Conservation (phyloP, 2,888 invertebrate genomes). For the Morinoia aosen region DNA sequence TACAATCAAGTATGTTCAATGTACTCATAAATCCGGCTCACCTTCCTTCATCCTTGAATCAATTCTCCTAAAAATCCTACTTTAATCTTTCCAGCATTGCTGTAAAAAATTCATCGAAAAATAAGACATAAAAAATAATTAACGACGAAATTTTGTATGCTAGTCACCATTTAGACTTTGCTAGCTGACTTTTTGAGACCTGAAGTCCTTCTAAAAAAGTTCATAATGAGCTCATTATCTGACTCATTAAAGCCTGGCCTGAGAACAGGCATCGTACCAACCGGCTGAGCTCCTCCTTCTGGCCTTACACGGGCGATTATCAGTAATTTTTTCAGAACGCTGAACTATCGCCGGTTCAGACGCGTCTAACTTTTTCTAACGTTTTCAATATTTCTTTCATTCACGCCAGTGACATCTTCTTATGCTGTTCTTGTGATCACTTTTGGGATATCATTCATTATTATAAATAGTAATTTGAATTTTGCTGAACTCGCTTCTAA, state of each 20-base stretch:
- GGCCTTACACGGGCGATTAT: neutral
- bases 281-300: neutral
- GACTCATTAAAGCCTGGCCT: conserved; percentile 12
- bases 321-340: neutral
- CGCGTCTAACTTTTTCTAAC: neutral
- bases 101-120: neutral
- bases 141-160: neutral
- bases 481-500: neutral
- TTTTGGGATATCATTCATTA: neutral
- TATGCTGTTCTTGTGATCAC: neutral
- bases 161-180: too few relatives aligned
- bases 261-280: neutral
- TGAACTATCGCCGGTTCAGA: neutral
- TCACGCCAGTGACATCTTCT: neutral
- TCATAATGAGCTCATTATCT: neutral
- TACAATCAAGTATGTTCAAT: too few relatives aligned
- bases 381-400: neutral
- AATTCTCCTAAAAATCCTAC: too few relatives aligned
- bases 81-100: too few relatives aligned
- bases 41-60: too few relatives aligned
- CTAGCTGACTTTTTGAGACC: neutral
- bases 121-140: neutral
- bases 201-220: neutral
- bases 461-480: neutral
- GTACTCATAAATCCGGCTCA: too few relatives aligned